These are phyloP conservation scores for Huso huso DNA, from an alignment of 2,797 vertebrate species.

Conservation along the genomic window DNA sequence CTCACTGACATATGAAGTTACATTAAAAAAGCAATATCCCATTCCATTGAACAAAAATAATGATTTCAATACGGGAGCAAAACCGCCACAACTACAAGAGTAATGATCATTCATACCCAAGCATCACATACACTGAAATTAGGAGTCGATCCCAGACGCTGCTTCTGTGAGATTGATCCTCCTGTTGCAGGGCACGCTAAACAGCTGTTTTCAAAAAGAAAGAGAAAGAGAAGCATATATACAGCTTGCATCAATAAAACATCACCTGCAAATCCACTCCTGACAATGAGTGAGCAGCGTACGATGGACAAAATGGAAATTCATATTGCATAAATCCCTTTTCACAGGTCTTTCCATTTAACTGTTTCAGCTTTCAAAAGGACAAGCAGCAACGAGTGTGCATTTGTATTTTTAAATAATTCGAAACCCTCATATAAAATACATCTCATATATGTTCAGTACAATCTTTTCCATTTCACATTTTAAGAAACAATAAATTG, in stretches of 20 bases:
- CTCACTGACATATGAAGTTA: slow-evolving; percentile 43
- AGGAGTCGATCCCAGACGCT: slow-evolving; percentile 17
- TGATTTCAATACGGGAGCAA: slow-evolving; percentile 17
- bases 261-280: slow-evolving; percentile 39
- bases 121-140: slow-evolving; percentile 30
- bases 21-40: slow-evolving; percentile 67
- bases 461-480: slow-evolving; percentile 27
- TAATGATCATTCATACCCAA: slow-evolving; percentile 23
- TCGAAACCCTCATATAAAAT: slow-evolving; percentile 21
- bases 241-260: slow-evolving; percentile 45
- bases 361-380: slow-evolving; percentile 38
- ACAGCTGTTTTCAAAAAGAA: slow-evolving; percentile 11
- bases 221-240: slow-evolving; percentile 23
- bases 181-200: slow-evolving; percentile 14
- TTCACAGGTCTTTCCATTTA: slow-evolving; percentile 51
- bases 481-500: slow-evolving; percentile 27
- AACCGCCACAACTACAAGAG: slow-evolving; percentile 21
- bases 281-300: slow-evolving; percentile 34
- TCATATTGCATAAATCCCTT: slow-evolving; percentile 49
- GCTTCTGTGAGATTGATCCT: slow-evolving; percentile 22
- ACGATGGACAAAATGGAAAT: slow-evolving; percentile 49
- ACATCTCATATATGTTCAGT: slow-evolving; percentile 9
- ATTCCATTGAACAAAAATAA: slow-evolving; percentile 27
- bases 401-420: slow-evolving; percentile 39
- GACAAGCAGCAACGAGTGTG: slow-evolving; percentile 39